These are phyloP conservation scores for Trichopria drosophilae DNA, from an alignment of 2,888 invertebrate species.

Conservation along the genomic window DNA sequence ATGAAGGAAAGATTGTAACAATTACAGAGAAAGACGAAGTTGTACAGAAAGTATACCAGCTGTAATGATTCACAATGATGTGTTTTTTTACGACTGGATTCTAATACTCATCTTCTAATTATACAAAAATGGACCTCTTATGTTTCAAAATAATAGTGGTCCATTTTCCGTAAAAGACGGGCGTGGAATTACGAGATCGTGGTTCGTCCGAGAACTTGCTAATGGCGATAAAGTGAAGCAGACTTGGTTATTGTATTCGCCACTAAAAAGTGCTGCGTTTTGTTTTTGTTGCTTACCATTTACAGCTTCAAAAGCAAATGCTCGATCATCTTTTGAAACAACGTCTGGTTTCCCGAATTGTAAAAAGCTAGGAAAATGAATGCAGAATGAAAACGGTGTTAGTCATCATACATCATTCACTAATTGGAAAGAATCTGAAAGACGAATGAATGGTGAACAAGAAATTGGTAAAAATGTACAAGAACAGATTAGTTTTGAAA, in stretches of 20 bases:
- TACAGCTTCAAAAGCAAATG: conserved; percentile 62
- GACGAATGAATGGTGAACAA: conserved; percentile 19
- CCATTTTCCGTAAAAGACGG: neutral
- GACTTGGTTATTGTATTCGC: conserved; percentile 29
- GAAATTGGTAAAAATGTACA: conserved; percentile 8
- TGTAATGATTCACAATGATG: too few relatives aligned
- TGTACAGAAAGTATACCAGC: too few relatives aligned
- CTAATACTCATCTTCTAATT: too few relatives aligned
- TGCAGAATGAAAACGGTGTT: conserved; percentile 28
- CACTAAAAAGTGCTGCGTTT: conserved; percentile 26
- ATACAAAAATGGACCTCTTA: neutral
- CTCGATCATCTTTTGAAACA: conserved; percentile 50
- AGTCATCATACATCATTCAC: conserved; percentile 29
- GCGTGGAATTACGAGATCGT: conserved; percentile 3
- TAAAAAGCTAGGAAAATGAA: conserved; percentile 23
- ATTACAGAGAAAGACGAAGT: too few relatives aligned
- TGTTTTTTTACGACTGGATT: too few relatives aligned
- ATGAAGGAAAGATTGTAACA: too few relatives aligned
- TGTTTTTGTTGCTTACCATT: conserved; percentile 38
- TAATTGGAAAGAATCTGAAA: conserved; percentile 28
- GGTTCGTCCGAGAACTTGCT: neutral
- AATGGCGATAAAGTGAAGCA: conserved; percentile 19
- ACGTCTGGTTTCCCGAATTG: conserved; percentile 22
- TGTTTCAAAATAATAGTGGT: neutral
- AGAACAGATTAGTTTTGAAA: conserved; percentile 9